Conservation (phyloP, 2,888 invertebrate genomes). For the Stenodema calcarata region DNA sequence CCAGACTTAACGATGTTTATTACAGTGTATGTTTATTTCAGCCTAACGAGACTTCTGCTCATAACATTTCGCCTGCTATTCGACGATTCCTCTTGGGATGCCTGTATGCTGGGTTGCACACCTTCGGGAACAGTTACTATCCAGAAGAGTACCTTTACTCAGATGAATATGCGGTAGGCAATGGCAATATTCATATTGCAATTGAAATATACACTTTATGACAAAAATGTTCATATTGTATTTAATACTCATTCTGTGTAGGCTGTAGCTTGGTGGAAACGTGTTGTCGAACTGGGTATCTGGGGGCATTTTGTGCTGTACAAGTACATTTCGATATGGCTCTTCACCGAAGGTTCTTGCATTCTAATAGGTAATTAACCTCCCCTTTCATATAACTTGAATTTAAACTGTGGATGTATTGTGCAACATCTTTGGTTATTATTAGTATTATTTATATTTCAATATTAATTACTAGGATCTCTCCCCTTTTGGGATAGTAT, state of each 20-base stretch:
- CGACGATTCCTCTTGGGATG: conserved; percentile 72
- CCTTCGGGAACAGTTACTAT: conserved; percentile 74
- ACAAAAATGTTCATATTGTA: not conserved
- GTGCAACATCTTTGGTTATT: no score
- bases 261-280: conserved; percentile 43
- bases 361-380: conserved; percentile 68
- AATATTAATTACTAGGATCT: no score
- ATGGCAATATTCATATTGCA: no score
- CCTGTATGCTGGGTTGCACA: conserved; percentile 75
- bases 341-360: conserved; percentile 82
- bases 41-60: conserved; percentile 56
- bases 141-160: conserved; percentile 77
- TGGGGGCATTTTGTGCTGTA: conserved; percentile 88
- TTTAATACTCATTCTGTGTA: conserved; percentile 43
- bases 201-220: no score
- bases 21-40: not conserved
- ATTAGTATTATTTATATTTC: no score
- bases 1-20: no score
- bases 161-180: conserved; percentile 64
- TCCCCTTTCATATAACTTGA: no score
- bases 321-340: conserved; percentile 94
- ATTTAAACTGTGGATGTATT: no score
- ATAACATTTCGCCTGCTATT: conserved; percentile 66
- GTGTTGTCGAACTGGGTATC: conserved; percentile 64
- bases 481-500: no score